These are phyloP conservation scores for Maniola hyperantus DNA, from an alignment of 2,888 invertebrate species.

Conservation along the genomic window DNA sequence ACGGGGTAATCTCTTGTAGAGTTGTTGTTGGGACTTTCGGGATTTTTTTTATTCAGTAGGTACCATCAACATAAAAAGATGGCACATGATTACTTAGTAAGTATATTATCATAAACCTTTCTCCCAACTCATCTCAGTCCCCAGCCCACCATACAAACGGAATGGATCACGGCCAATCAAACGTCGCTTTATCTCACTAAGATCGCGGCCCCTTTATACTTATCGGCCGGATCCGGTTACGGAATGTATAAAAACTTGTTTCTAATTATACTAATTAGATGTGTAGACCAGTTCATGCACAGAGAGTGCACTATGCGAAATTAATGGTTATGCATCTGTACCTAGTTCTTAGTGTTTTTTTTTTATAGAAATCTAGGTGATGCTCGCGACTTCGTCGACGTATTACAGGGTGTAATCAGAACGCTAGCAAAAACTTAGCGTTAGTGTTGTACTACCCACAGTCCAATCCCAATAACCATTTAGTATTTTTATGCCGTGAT, in stretches of 20 bases:
- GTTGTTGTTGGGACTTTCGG: no score
- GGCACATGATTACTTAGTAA: no score
- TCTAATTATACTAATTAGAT: slow-evolving; percentile 74
- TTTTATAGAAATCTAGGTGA: no score
- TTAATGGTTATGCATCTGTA: background rate
- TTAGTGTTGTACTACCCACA: no score
- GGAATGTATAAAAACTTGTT: slow-evolving; percentile 63
- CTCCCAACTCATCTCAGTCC: slow-evolving; percentile 15
- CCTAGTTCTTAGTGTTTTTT: background rate
- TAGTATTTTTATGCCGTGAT: no score
- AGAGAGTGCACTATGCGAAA: slow-evolving; percentile 28
- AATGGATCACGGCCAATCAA: slow-evolving; percentile 46
- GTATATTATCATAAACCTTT: slow-evolving; percentile 4
- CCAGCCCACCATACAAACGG: slow-evolving; percentile 37
- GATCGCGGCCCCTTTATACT: slow-evolving; percentile 56
- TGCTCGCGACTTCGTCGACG: no score
- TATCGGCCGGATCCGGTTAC: slow-evolving; percentile 64
- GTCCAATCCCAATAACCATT: no score
- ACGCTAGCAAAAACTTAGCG: no score
- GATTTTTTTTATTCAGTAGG: no score
- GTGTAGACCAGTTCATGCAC: slow-evolving; percentile 36
- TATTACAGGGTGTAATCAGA: no score
- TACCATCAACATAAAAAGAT: background rate
- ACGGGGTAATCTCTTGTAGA: no score
- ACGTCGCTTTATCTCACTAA: slow-evolving; percentile 43